Conservation (phyloP, 2,113 vertebrate genomes). For the Oncorhynchus masou region DNA sequence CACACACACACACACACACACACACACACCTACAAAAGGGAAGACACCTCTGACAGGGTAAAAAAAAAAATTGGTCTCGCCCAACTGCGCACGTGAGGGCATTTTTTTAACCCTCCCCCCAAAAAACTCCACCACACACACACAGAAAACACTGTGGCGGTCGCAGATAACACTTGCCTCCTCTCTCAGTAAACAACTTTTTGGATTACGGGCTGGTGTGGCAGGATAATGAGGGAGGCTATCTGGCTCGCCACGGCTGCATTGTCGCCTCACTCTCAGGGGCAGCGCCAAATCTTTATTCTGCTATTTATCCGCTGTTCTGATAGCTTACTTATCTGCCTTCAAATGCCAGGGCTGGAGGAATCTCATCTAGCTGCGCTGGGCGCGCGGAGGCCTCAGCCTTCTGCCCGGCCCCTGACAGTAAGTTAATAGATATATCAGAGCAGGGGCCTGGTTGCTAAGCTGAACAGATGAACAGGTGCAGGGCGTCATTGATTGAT, state of each 20-base stretch:
- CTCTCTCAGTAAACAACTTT: slow-evolving; percentile 77
- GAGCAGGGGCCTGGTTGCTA: slow-evolving; percentile 91
- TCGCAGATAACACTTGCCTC: slow-evolving; percentile 44
- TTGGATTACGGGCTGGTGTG: slow-evolving; percentile 68
- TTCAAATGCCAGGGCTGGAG: slow-evolving; percentile 92
- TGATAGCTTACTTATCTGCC: slow-evolving; percentile 95
- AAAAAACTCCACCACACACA: neutral
- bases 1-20: neutral
- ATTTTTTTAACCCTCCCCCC: slow-evolving; percentile 8
- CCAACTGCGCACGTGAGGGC: slow-evolving; percentile 28
- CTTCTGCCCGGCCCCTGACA: slow-evolving; percentile 51
- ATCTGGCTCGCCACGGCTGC: slow-evolving; percentile 77
- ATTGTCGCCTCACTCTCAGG: slow-evolving; percentile 87
- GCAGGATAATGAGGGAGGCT: slow-evolving; percentile 78
- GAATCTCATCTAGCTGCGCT: slow-evolving; percentile 76
- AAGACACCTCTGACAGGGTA: neutral
- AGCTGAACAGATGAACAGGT: slow-evolving; percentile 89
- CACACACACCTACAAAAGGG: neutral
- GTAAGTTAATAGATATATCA: slow-evolving; percentile 99
- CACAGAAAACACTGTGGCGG: slow-evolving; percentile 31
- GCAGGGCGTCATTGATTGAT: slow-evolving; percentile 91
- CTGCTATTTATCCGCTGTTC: slow-evolving; percentile 93
- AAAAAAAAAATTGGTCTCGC: slow-evolving; percentile 12
- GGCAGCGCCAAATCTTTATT: slow-evolving; percentile 90
- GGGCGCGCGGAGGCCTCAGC: neutral